Base-by-base conservation (phyloP, 2,797 vertebrate genomes). In the Hybognathus amarus region DNA sequence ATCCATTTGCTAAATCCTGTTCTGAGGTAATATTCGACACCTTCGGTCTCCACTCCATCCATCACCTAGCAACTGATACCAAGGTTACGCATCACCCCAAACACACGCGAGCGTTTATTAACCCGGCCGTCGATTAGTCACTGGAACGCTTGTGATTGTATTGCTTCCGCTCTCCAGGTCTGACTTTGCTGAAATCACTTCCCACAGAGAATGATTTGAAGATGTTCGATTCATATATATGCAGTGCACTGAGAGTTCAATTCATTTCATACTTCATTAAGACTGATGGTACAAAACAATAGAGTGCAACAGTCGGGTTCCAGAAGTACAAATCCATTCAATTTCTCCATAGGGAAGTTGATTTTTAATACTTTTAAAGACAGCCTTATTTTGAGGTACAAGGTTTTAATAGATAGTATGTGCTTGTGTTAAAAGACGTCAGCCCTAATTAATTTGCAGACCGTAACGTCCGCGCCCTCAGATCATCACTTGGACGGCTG, bases 11-110 rank as follows among this genome's bases (percentile, higher is more conserved):
- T 97, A 97, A 96, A 96, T 97, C 91, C 80, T 94, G 95, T 96
- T 97, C 95, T 97, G 96, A 97, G 96, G 96, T 97, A 96, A 96
- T 94, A 95, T 91, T 92, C 96, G 96, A 98, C 96, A 97, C 92
- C 90, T 92, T 93, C 93, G 91, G 91, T 93, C 93, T 94, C 93
- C 89, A 92, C 92, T 91, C 90, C 92, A 93, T 91, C 89, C 86
- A 94, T 95, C 91, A 92, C 94, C 93, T 94, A 92, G 94, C 94
- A 94, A 95, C 94, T 89, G 89, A 91, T 91, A 89, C 90, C 91
- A 92, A 90, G 89, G 89, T 88, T 92, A 87, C 86, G 8, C 89
- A 92, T 88, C 90, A 89, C 89, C 90, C 86, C 17, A 50, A 87
- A 90, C 86, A 67, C 89, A 91, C 20, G 87, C 90, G 90, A 88